phyloP scores from a whole-genome alignment of 2,113 vertebrate genomes.

The Pelecanoides urinatrix region DNA sequence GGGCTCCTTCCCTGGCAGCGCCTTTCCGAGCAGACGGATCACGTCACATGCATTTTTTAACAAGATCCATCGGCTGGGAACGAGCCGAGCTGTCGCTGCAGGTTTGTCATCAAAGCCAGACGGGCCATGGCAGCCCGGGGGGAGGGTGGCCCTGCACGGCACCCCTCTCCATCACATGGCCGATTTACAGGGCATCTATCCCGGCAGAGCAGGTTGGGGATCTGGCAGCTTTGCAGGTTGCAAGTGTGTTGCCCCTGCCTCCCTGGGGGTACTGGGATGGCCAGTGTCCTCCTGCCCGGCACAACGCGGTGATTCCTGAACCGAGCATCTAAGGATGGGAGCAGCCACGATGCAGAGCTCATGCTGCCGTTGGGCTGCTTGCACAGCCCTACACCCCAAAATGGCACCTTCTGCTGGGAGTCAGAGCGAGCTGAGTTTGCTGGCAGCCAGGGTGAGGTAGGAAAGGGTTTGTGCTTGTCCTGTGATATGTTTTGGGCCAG shows the following conservation, averaged over 20 bases:
- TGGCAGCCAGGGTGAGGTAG: neutral
- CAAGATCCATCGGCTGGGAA: neutral
- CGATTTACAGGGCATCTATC: neutral
- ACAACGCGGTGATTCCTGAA: fast-evolving
- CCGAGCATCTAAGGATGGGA: fast-evolving
- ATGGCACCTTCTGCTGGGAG: neutral
- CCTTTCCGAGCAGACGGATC: neutral
- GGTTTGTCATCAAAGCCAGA: slow-evolving; percentile 26
- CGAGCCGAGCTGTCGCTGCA: neutral
- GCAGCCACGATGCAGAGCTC: neutral
- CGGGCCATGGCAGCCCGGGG: neutral
- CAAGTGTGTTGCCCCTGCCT: neutral
- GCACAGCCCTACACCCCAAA: neutral
- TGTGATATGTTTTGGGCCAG: neutral
- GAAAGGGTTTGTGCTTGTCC: neutral
- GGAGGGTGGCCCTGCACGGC: neutral
- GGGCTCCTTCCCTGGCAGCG: neutral
- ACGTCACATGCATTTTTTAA: slow-evolving; percentile 25
- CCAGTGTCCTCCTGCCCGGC: neutral
- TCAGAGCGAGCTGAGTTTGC: fast-evolving
- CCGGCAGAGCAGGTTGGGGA: neutral
- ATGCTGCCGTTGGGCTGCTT: fast-evolving
- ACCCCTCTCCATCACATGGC: neutral
- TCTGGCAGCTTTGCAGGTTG: neutral
- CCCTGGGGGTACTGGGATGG: neutral